Conservation (phyloP, 2,888 invertebrate genomes). For the Mesorhabditis spiculigera region DNA sequence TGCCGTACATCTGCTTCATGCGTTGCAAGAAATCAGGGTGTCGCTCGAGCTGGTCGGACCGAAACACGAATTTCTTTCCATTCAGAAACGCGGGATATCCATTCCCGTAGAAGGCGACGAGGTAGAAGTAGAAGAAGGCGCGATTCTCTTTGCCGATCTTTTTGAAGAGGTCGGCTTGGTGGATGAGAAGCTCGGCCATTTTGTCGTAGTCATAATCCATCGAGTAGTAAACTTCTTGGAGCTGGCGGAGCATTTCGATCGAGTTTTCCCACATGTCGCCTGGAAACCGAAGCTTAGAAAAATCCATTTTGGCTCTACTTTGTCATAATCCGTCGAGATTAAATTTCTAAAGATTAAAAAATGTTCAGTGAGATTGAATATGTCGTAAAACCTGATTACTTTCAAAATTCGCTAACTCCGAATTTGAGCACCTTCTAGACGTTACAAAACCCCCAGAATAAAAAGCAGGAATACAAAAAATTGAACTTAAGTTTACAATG, state of each 20-base stretch:
- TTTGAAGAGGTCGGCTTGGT: conserved; percentile 73
- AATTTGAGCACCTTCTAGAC: too few species aligned
- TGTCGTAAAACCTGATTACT: too few species aligned
- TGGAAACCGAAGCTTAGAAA: too few species aligned
- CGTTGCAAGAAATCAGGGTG: conserved; percentile 39
- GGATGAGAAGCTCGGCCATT: conserved; percentile 66
- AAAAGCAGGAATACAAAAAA: too few species aligned
- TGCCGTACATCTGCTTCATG: conserved; percentile 25
- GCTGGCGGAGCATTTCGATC: conserved; percentile 68
- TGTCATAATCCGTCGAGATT: too few species aligned
- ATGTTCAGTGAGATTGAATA: too few species aligned
- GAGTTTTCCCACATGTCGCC: conserved; percentile 86
- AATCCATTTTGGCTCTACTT: too few species aligned
- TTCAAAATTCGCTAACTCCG: too few species aligned
- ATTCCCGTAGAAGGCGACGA: conserved; percentile 85
- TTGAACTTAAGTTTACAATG: too few species aligned
- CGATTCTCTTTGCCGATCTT: conserved; percentile 76
- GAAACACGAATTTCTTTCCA: conserved; percentile 44
- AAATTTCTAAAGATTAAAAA: too few species aligned
- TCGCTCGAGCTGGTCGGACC: conserved; percentile 43
- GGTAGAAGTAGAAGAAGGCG: conserved; percentile 81
- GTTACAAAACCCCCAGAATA: too few species aligned
- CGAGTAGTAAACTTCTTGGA: conserved; percentile 80
- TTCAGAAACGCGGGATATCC: conserved; percentile 67
- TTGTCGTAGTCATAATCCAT: conserved; percentile 80